These are phyloP conservation scores for Dicranocentrus wangi DNA, from an alignment of 2,888 invertebrate genomes.

Conservation along the genomic window DNA sequence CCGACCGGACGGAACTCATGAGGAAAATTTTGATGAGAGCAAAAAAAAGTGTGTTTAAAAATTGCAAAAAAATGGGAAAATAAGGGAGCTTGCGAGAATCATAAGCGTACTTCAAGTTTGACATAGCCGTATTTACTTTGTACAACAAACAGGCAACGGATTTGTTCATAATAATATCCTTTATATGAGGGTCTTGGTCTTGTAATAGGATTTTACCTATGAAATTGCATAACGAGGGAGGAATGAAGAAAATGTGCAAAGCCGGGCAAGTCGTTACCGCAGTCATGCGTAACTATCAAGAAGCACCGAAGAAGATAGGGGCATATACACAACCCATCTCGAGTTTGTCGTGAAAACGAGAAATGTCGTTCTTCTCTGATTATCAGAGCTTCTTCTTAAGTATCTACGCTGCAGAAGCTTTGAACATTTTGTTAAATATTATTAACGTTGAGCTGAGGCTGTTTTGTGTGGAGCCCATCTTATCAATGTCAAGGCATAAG, in stretches of 20 bases:
- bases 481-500: too few relatives aligned
- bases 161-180: neutral
- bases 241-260: neutral
- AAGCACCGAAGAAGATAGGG: neutral
- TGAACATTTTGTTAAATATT: too few relatives aligned
- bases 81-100: neutral
- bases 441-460: neutral
- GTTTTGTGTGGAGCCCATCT: neutral
- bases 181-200: neutral
- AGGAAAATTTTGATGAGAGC: neutral
- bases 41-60: neutral
- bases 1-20: neutral
- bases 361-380: neutral
- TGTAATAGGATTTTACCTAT: neutral
- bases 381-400: neutral
- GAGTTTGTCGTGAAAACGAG: neutral
- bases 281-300: slow-evolving; percentile 42
- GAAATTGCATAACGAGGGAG: neutral
- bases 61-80: too few relatives aligned
- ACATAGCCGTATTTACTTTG: neutral
- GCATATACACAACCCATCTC: neutral
- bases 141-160: neutral
- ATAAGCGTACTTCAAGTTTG: neutral
- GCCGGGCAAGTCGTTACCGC: slow-evolving; percentile 39
- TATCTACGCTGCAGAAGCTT: too few relatives aligned